phyloP scores from a whole-genome alignment of 2,888 invertebrate genomes.

The Himalopsyche anomala region DNA sequence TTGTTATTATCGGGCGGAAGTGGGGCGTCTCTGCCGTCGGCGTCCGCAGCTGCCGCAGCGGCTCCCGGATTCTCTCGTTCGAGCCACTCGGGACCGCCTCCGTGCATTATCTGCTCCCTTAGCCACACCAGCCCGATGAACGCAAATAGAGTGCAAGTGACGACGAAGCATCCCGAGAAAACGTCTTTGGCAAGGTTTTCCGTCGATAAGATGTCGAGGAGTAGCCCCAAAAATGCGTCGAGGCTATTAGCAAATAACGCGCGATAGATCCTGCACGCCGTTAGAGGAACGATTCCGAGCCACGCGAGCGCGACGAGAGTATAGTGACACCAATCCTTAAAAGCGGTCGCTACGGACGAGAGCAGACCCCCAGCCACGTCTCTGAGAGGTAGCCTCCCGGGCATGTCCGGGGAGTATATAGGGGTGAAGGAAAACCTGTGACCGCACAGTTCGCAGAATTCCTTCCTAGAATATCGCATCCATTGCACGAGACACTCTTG shows the following conservation, averaged over 20 bases:
- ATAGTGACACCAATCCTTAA: slow-evolving; percentile 98
- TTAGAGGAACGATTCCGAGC: slow-evolving; percentile 97
- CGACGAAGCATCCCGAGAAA: slow-evolving; percentile 97
- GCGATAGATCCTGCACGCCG: slow-evolving; percentile 96
- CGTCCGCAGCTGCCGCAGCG: slow-evolving; percentile 74
- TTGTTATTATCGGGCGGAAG: slow-evolving; percentile 76
- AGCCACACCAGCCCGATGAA: slow-evolving; percentile 99
- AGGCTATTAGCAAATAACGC: slow-evolving; percentile 94
- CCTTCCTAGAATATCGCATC: slow-evolving; percentile 99
- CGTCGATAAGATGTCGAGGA: slow-evolving; percentile 94
- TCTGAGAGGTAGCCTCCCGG: slow-evolving; percentile 93
- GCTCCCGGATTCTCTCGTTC: slow-evolving; percentile 81
- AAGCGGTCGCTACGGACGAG: slow-evolving; percentile 92
- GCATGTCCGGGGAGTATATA: slow-evolving; percentile 99
- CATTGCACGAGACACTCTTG: slow-evolving; percentile 99
- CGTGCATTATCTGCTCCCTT: slow-evolving; percentile 97
- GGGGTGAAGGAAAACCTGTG: slow-evolving; percentile 99
- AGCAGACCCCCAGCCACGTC: slow-evolving; percentile 95
- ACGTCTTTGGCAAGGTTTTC: slow-evolving; percentile 96
- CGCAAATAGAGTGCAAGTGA: slow-evolving; percentile 95
- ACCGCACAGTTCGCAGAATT: slow-evolving; percentile 98
- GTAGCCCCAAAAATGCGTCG: slow-evolving; percentile 89
- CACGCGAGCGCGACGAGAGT: slow-evolving; percentile 97
- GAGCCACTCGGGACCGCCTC: slow-evolving; percentile 98
- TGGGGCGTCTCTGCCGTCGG: slow-evolving; percentile 66